phyloP scores from a whole-genome alignment of 2,797 vertebrate species.

The Sardinella longiceps region DNA sequence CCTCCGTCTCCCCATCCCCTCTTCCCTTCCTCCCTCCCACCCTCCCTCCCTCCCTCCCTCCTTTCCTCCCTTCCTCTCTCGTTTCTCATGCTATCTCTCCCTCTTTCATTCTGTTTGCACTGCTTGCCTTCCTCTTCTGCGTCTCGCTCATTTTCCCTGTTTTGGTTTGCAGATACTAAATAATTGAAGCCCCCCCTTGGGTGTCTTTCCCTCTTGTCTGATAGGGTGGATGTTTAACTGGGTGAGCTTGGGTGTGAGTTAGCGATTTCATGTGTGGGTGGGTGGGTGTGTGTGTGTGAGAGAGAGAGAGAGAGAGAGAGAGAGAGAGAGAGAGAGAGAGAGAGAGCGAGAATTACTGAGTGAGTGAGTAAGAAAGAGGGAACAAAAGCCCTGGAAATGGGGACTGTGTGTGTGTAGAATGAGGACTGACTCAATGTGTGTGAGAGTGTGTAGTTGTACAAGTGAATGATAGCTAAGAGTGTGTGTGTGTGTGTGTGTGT shows the following conservation, averaged over 20 bases:
- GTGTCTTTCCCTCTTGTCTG: slow-evolving; percentile 8
- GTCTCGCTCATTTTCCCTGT: slow-evolving; percentile 15
- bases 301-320: background rate
- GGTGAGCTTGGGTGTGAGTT: background rate
- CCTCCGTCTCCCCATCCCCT: background rate
- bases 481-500: background rate
- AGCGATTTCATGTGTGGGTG: background rate
- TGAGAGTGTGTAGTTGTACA: background rate
- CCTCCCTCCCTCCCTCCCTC: background rate
- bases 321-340: background rate
- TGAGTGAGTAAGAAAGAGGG: background rate
- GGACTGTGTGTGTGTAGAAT: background rate
- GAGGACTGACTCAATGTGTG: no score
- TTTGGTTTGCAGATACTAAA: slow-evolving; percentile 25
- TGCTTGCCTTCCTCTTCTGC: background rate
- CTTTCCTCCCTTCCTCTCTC: background rate
- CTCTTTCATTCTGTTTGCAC: slow-evolving; percentile 14
- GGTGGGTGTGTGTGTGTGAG: background rate
- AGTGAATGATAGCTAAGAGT: background rate
- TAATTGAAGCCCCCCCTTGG: slow-evolving; percentile 13
- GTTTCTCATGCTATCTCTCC: background rate
- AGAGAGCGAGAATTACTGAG: background rate
- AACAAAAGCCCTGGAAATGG: background rate
- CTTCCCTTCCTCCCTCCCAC: background rate
- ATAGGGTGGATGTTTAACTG: slow-evolving; percentile 6